Base-by-base conservation (phyloP, 2,888 invertebrate species). In the Yponomeuta cagnagella region DNA sequence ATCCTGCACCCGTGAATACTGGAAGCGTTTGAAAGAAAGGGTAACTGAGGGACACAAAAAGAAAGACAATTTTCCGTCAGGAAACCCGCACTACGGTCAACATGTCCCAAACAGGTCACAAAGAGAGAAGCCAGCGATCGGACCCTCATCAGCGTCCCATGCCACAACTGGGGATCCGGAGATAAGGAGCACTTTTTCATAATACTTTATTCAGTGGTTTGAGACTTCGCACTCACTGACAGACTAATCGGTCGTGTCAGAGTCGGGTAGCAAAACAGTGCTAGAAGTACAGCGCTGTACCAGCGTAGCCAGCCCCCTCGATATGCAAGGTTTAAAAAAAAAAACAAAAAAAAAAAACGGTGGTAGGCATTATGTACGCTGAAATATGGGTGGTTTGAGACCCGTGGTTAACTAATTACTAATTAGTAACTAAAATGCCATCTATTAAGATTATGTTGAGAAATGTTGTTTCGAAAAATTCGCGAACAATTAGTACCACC, bases 181-280 rank as follows among this genome's bases (percentile, higher is more conserved):
- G 91, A 91, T 92, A 92, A 91, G 87, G 82, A 89, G 79, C 84
- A 88, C 90, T 91, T 92, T 92, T 92, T 92, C 86, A 86, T 87
- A 84, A 91, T 90, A 90, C 90, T 92, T 91, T 91, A 90, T 91
- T 92, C 89, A 91, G 86, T 77, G 80, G 76, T 79, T 78, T 81
- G 85, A 88, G 86, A 84, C 87, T 89, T 83, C 81, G 85, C 48
- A 58, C 82, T 82, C 86, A 86, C 88, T 90, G 90, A 90, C 90
- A 89, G 87, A 80, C 80, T 90, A 91, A 91, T 91, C 90, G 89
- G 80, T 80, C 80, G 81, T 88, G 89, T 88, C 90, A 88, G 81
- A 78, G 15, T 15, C 1, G 15, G 15, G 8, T 15, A 58, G 3
- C 12, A 15, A 58, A 58, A 15, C 12, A 58, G 52, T 58, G 15